A percentile compares a stretch with the other conserved stretches of the same genome.
Conservation (phyloP, 1,140 invertebrate species). For the Mycetomoellerius zeteki region DNA sequence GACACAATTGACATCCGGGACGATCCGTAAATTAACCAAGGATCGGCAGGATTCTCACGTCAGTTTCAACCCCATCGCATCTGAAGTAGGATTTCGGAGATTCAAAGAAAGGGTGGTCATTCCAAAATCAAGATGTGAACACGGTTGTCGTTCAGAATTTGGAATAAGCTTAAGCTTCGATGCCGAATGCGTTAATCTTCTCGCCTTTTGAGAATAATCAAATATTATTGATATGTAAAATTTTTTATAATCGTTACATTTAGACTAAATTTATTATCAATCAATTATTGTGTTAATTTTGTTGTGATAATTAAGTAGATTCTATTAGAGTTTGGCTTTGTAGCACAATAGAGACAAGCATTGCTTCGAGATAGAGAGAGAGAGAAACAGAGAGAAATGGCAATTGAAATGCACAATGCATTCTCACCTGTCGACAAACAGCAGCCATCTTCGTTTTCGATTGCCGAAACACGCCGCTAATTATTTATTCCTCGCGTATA, state of each 20-base stretch:
- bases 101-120: conserved; percentile 80
- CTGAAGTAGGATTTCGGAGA: conserved; percentile 79
- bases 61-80: conserved; percentile 75
- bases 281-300: not conserved
- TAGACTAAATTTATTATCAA: not conserved
- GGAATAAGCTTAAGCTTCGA: conserved; percentile 68
- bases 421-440: conserved; percentile 76
- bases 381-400: conserved; percentile 23
- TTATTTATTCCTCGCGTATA: conserved; percentile 82
- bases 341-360: not conserved
- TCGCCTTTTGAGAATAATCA: not conserved
- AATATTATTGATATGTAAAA: too few relatives aligned
- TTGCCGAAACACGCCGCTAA: conserved; percentile 83
- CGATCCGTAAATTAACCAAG: conserved; percentile 18
- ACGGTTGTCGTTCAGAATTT: conserved; percentile 77
- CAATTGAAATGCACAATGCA: conserved; percentile 77
- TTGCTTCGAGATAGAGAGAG: not conserved
- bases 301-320: not conserved
- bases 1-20: conserved; percentile 9
- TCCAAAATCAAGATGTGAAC: conserved; percentile 78
- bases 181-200: conserved; percentile 73
- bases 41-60: conserved; percentile 77
- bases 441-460: conserved; percentile 80
- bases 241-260: not conserved
- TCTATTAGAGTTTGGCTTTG: not conserved